phyloP scores from a whole-genome alignment of 1,140 invertebrate species.

The Ctenoplectra terminalis region DNA sequence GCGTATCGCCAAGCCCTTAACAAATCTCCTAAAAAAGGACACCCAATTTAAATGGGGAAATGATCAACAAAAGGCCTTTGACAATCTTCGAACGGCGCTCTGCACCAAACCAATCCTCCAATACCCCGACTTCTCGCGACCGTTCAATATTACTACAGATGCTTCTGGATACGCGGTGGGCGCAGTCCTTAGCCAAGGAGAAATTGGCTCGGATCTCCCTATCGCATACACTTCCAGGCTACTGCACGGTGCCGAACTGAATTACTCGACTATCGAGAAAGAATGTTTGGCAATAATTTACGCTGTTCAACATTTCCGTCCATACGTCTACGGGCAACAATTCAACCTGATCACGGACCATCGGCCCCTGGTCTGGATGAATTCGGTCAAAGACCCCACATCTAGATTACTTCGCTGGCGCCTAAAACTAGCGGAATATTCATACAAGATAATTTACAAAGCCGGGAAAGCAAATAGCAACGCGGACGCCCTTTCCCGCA shows the following conservation, averaged over 20 bases:
- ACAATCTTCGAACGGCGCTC: rapidly evolving
- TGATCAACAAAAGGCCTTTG: neutral
- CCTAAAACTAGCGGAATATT: no score
- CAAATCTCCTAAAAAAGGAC: neutral
- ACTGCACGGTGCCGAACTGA: neutral
- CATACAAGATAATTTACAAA: no score
- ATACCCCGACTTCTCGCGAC: neutral
- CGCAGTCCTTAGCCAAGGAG: neutral
- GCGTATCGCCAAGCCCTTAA: neutral
- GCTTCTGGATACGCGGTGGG: neutral
- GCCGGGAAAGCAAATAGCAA: no score
- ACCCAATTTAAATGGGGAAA: rapidly evolving
- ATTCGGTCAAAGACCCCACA: neutral
- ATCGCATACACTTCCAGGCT: neutral
- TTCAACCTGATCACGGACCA: neutral
- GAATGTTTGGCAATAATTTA: neutral
- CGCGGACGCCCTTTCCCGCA: no score
- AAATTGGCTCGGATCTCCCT: neutral
- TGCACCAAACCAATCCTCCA: neutral
- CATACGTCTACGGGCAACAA: neutral
- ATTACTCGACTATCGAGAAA: neutral
- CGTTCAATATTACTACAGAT: neutral
- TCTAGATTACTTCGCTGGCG: neutral
- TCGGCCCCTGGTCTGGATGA: neutral
- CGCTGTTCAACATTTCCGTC: neutral